phyloP scores from a whole-genome alignment of 1,140 invertebrate genomes.

The Adelges cooleyi region DNA sequence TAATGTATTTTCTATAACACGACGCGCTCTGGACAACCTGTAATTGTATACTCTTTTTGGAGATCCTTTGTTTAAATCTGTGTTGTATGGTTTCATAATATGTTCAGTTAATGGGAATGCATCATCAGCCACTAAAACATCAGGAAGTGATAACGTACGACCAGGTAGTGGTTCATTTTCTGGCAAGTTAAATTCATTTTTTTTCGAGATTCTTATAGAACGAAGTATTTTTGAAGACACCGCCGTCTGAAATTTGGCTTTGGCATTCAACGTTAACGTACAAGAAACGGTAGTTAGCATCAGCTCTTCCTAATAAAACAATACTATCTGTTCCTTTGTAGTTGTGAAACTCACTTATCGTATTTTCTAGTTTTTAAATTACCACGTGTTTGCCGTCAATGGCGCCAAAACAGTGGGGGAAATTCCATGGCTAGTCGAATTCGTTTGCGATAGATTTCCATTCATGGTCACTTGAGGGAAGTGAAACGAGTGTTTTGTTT shows the following conservation, averaged over 20 bases:
- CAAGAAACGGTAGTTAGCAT: constrained; percentile 37
- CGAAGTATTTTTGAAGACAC: constrained; percentile 34
- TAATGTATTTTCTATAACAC: no score
- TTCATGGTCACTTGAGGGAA: constrained; percentile 28
- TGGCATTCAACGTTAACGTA: constrained; percentile 31
- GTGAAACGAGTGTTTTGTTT: neutral
- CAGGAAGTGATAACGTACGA: no score
- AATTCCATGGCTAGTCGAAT: constrained; percentile 36
- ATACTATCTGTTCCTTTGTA: constrained; percentile 46
- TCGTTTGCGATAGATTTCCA: constrained; percentile 34
- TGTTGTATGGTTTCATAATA: no score
- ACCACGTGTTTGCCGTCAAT: constrained; percentile 44
- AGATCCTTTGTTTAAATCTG: no score
- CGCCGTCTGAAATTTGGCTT: constrained; percentile 37
- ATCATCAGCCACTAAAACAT: no score
- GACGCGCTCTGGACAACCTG: no score
- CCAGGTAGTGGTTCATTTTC: no score
- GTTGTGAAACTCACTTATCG: constrained; percentile 41
- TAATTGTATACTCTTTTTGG: no score
- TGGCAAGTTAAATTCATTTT: neutral
- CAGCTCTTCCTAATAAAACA: constrained; percentile 42
- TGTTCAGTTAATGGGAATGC: no score
- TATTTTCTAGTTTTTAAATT: constrained; percentile 37
- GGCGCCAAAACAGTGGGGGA: constrained; percentile 39
- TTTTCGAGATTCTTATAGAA: constrained; percentile 1